These are phyloP conservation scores for Orchesella cincta DNA, from an alignment of 1,140 invertebrate genomes.

Conservation along the genomic window DNA sequence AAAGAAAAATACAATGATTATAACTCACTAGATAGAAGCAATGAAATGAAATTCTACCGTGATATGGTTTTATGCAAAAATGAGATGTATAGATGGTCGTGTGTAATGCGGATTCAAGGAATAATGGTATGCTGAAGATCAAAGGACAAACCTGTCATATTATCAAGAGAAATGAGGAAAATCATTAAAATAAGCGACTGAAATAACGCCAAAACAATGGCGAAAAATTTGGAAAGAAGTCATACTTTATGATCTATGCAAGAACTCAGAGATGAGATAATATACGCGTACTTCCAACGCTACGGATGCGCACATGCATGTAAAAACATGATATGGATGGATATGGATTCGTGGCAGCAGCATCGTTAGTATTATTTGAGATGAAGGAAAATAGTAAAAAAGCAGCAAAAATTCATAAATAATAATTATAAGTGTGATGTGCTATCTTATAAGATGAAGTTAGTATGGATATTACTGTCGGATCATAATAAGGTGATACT, in stretches of 20 bases:
- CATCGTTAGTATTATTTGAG: background rate
- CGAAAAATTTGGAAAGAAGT: constrained; percentile 14
- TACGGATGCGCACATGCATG: background rate
- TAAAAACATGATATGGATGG: background rate
- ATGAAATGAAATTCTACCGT: constrained; percentile 18
- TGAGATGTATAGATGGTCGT: background rate
- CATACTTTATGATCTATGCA: background rate
- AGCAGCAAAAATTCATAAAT: background rate
- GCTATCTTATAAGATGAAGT: background rate
- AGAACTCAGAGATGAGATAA: background rate
- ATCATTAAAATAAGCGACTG: constrained; percentile 19
- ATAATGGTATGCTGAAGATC: constrained; percentile 10
- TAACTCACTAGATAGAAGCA: background rate
- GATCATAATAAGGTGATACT: constrained; percentile 16
- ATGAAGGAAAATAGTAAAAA: background rate
- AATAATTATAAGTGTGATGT: background rate
- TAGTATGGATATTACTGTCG: background rate
- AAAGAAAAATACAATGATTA: background rate
- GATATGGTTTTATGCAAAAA: background rate
- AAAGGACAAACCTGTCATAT: constrained; percentile 23
- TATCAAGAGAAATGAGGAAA: constrained; percentile 19
- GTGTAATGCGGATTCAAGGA: constrained; percentile 24
- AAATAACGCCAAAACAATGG: background rate
- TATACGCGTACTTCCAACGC: background rate
- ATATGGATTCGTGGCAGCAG: background rate